phyloP scores from a whole-genome alignment of 1,140 invertebrate species.

The Plodia interpunctella region DNA sequence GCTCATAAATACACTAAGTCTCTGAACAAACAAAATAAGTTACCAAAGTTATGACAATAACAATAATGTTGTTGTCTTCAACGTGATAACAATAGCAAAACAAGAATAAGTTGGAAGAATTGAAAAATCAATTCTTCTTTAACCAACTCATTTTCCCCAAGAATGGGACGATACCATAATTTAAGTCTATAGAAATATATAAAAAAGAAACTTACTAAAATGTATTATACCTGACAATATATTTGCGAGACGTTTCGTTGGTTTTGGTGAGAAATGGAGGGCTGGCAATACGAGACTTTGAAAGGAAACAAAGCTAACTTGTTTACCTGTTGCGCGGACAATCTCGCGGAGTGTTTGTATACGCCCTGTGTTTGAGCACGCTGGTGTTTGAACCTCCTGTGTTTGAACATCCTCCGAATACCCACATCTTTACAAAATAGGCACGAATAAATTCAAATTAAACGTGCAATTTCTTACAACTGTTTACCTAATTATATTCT shows the following conservation, averaged over 20 bases:
- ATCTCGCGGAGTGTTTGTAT: neutral
- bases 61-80: too few species aligned
- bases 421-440: neutral
- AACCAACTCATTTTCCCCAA: too few species aligned
- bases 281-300: neutral
- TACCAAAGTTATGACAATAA: too few species aligned
- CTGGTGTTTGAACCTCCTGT: too few species aligned
- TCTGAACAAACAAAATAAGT: too few species aligned
- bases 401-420: neutral
- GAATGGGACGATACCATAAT: too few species aligned
- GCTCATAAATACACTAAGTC: too few species aligned
- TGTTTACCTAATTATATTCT: neutral
- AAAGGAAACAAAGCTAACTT: conserved; percentile 13
- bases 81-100: neutral
- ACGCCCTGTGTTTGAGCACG: too few species aligned
- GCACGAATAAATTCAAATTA: neutral
- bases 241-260: neutral
- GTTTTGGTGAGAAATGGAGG: neutral
- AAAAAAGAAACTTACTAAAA: too few species aligned
- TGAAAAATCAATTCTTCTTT: too few species aligned
- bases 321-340: conserved; percentile 29
- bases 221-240: neutral
- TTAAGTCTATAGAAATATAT: too few species aligned
- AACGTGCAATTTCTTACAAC: neutral
- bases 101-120: too few species aligned